Evolutionary conservation across 1,140 invertebrate genomes (phyloP).

Genomic region (Anoplophora glabripennis): DNA sequence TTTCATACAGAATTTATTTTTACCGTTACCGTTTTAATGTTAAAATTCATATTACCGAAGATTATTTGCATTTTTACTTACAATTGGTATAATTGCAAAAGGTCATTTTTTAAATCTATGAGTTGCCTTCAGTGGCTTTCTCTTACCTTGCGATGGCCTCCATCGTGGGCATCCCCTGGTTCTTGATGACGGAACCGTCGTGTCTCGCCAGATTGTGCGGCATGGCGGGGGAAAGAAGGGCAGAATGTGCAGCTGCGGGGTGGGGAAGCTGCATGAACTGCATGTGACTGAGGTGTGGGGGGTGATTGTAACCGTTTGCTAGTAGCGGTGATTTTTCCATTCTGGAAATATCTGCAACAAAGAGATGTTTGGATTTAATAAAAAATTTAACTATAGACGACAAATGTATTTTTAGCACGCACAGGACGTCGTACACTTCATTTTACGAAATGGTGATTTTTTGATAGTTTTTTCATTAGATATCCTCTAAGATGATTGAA

Average conservation of each 20-base stretch:
- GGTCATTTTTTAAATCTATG: too few relatives aligned
- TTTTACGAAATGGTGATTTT: too few relatives aligned
- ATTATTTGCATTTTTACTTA: too few relatives aligned
- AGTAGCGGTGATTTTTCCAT: constrained; percentile 88
- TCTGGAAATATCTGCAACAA: constrained; percentile 72
- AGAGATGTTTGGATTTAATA: constrained; percentile 3
- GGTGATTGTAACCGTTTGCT: constrained; percentile 92
- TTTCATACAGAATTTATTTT: too few relatives aligned
- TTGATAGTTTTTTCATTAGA: too few relatives aligned
- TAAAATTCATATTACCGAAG: too few relatives aligned
- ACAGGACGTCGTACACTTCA: too few relatives aligned
- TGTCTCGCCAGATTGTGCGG: constrained; percentile 73
- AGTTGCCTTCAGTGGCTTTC: background rate
- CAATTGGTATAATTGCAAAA: too few relatives aligned
- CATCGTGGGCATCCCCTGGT: constrained; percentile 77
- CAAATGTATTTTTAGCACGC: background rate
- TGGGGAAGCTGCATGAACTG: constrained; percentile 83
- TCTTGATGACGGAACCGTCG: constrained; percentile 67
- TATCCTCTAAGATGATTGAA: too few relatives aligned
- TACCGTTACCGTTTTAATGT: too few relatives aligned
- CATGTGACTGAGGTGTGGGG: constrained; percentile 86
- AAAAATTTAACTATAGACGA: constrained; percentile 5
- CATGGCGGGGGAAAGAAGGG: constrained; percentile 84
- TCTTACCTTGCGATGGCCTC: constrained; percentile 78
- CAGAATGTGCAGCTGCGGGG: constrained; percentile 65